phyloP scores from a whole-genome alignment of 1,140 invertebrate species.

The Bombus haemorrhoidalis region DNA sequence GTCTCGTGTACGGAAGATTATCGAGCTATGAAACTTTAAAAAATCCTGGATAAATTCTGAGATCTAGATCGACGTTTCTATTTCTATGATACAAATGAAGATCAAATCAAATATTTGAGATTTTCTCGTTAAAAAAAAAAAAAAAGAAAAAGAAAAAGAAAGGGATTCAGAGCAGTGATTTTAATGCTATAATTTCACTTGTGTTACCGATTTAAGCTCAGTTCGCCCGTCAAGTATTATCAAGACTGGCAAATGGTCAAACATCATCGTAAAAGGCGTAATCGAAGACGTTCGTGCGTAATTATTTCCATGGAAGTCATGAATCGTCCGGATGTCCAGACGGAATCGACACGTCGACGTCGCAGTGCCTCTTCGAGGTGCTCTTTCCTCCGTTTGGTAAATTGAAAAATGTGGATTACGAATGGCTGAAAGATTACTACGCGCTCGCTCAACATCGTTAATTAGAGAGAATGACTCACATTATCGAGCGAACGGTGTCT shows the following conservation, averaged over 20 bases:
- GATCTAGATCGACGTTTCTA: too few relatives aligned
- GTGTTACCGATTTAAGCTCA: neutral
- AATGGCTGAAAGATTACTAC: slow-evolving; percentile 28
- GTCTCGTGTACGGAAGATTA: too few relatives aligned
- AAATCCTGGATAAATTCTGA: too few relatives aligned
- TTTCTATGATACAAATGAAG: too few relatives aligned
- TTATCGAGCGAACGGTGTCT: slow-evolving; percentile 54
- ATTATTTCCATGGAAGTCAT: neutral
- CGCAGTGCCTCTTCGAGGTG: neutral
- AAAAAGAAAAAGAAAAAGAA: too few relatives aligned
- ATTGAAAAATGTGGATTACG: slow-evolving; percentile 55
- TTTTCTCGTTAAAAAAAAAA: too few relatives aligned
- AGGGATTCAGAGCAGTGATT: too few relatives aligned
- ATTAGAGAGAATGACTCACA: slow-evolving; percentile 64
- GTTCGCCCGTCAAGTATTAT: neutral
- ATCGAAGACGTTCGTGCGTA: slow-evolving; percentile 1
- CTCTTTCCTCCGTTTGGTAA: slow-evolving; percentile 20
- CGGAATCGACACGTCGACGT: slow-evolving; percentile 9
- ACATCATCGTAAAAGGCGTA: neutral
- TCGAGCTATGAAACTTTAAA: too few relatives aligned
- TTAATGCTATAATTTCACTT: neutral
- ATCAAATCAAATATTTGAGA: too few relatives aligned
- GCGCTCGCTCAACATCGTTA: slow-evolving; percentile 58
- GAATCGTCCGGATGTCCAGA: slow-evolving; percentile 9
- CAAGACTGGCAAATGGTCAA: neutral